Evolutionary conservation across 2,888 invertebrate genomes (phyloP).

Genomic region (Nemotelus nigrinus): DNA sequence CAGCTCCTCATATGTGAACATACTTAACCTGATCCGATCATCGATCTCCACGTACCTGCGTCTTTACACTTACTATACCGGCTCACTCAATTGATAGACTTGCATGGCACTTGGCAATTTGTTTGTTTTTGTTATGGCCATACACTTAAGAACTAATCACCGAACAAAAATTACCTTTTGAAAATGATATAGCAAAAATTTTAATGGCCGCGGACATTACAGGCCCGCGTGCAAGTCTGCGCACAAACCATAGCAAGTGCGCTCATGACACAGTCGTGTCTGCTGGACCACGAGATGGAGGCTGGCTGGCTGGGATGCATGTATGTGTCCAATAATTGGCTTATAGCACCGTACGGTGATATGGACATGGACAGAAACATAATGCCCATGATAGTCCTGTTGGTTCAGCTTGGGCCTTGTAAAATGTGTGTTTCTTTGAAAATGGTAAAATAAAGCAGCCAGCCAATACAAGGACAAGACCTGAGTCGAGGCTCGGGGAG

Average conservation of each 20-base stretch:
- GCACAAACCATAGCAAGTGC: background rate
- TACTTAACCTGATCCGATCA: no score
- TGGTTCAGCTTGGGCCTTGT: background rate
- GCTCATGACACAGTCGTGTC: no score
- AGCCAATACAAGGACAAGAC: constrained; percentile 10
- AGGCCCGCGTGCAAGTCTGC: background rate
- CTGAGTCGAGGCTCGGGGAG: background rate
- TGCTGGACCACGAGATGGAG: no score
- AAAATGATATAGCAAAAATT: constrained; percentile 48
- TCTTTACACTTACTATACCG: background rate
- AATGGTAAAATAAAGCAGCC: constrained; percentile 4
- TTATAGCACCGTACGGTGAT: constrained; percentile 21
- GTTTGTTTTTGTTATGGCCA: constrained; percentile 44
- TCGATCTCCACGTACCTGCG: no score
- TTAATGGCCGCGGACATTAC: constrained; percentile 44
- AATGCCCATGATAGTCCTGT: constrained; percentile 34
- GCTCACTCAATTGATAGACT: background rate
- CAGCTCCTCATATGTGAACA: no score
- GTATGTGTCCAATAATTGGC: constrained; percentile 40
- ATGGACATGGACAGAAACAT: constrained; percentile 32
- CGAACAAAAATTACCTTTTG: constrained; percentile 45
- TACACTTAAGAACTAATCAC: constrained; percentile 43
- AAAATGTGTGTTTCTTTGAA: background rate
- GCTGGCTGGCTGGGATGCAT: background rate
- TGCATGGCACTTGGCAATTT: constrained; percentile 42